A percentile compares a stretch with the other conserved stretches of the same genome.
Conservation (phyloP, 2,797 vertebrate species). For the Gambusia yucatana region DNA sequence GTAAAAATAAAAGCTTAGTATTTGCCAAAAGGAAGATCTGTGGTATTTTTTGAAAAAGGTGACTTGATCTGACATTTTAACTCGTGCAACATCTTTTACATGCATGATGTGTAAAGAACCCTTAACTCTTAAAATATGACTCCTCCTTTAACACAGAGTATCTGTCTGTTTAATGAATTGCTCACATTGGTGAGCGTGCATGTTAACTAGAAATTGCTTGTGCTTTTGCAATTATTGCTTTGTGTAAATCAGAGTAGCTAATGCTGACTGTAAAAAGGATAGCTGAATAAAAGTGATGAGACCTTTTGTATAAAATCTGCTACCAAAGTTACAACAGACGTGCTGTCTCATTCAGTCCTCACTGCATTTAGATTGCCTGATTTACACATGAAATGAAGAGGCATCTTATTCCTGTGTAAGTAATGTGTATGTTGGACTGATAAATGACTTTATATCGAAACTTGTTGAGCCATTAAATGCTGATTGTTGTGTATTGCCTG, state of each 20-base stretch:
- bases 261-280: constrained; percentile 25
- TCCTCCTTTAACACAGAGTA: constrained; percentile 28
- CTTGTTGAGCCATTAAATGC: constrained; percentile 33
- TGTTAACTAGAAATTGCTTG: constrained; percentile 4
- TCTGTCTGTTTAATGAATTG: constrained; percentile 27
- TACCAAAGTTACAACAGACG: constrained; percentile 57
- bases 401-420: constrained; percentile 41
- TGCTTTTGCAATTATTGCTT: constrained; percentile 22
- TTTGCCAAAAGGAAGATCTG: constrained; percentile 17
- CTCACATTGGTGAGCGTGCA: constrained; percentile 11
- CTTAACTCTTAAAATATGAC: constrained; percentile 16
- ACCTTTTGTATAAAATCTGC: constrained; percentile 59
- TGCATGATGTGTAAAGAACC: background rate
- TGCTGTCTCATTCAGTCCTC: constrained; percentile 48
- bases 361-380: constrained; percentile 75
- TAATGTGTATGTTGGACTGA: constrained; percentile 48
- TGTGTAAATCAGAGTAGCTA: constrained; percentile 31
- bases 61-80: constrained; percentile 30
- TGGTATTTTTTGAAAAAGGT: constrained; percentile 28
- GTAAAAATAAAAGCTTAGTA: constrained; percentile 1
- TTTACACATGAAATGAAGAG: constrained; percentile 70
- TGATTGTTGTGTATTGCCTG: constrained; percentile 29
- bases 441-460: constrained; percentile 39
- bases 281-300: constrained; percentile 57
- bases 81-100: constrained; percentile 20